These are phyloP conservation scores for Mallateleia sp. DNA, from an alignment of 2,888 invertebrate genomes.

Conservation along the genomic window DNA sequence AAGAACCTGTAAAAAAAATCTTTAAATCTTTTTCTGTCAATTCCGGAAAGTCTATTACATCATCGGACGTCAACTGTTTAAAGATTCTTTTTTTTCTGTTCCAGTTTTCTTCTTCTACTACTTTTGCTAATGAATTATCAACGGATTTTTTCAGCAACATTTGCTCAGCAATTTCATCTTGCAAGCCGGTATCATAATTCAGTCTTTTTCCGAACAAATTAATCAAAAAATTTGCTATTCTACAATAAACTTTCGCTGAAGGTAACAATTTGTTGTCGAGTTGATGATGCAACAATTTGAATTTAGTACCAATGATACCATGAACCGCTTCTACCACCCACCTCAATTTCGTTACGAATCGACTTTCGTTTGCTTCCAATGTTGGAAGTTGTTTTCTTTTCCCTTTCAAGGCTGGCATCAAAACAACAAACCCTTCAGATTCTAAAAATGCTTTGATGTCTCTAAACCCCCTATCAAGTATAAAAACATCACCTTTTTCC, in stretches of 20 bases:
- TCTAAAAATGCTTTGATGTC: slow-evolving; percentile 26
- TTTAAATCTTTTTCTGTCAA: slow-evolving; percentile 68
- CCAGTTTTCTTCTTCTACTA: slow-evolving; percentile 49
- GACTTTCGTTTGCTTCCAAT: slow-evolving; percentile 24
- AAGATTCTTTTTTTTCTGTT: slow-evolving; percentile 60
- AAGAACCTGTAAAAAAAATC: slow-evolving; percentile 76
- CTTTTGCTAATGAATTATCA: slow-evolving; percentile 43
- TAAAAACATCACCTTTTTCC: slow-evolving; percentile 32
- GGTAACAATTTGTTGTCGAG: slow-evolving; percentile 15
- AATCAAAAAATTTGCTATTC: slow-evolving; percentile 8
- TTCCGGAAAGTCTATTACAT: slow-evolving; percentile 31
- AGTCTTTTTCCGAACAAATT: slow-evolving; percentile 21
- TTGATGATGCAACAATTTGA: slow-evolving; percentile 17
- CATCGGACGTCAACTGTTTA: slow-evolving; percentile 18
- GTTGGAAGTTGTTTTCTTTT: slow-evolving; percentile 30
- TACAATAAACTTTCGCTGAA: background rate
- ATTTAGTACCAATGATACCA: slow-evolving; percentile 1
- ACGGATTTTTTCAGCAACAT: slow-evolving; percentile 11
- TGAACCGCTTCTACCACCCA: slow-evolving; percentile 27
- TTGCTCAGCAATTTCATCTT: slow-evolving; percentile 24
- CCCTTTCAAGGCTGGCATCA: slow-evolving; percentile 35
- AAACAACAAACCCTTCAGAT: slow-evolving; percentile 4
- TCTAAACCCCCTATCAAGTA: slow-evolving; percentile 23
- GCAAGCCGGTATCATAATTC: background rate
- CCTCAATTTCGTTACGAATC: slow-evolving; percentile 27